Evolutionary conservation across 1,140 invertebrate species (phyloP), one percentile per base, ranked within the genome.

Genomic region (Lordiphosa stackelbergi): DNA sequence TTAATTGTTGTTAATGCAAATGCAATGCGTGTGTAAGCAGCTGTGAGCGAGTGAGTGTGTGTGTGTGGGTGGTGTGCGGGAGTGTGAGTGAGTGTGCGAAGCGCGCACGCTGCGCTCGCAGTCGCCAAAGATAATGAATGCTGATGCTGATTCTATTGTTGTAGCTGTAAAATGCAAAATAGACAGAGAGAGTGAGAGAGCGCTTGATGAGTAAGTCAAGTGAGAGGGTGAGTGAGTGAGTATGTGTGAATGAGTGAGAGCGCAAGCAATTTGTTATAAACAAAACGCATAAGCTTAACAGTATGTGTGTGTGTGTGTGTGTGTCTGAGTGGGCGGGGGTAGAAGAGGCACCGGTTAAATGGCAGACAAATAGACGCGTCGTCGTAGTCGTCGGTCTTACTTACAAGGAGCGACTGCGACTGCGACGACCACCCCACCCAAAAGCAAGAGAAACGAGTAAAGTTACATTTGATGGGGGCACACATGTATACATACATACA

Each of bases 191-290:
- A 31, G 28, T 6, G 24, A 5, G 43, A 46, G 43, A 46, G 43
- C 43, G 28, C 43, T 46, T 34, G 43, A 46, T 46, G 43, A 46
- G 28, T 46, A 34, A 46, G 43, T 45, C 31, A 7, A 45, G 24
- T 34, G 43, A 34, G 43, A 34, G 48, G 61, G 16, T 69, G 36
- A 48, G 31, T 49, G 35, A 42, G 35, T 16, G 13, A 51, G 54
- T 59, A 55, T 60, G 52, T 63, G 55, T 56, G 65, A 54, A 31
- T 38, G 45, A 47, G 13, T 42, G 19, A 54, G 56, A 55, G 51
- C 54, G 60, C 46, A 65, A 65, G 55, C 55, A 65, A 69, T 64
- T 69, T 60, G 66, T 69, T 61, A 69, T 69, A 69, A 69, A 69
- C 66, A 69, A 69, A 66, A 46, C 66, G 63, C 62, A 58, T 36